phyloP scores from a whole-genome alignment of 1,140 invertebrate species.

The Thrips palmi region DNA sequence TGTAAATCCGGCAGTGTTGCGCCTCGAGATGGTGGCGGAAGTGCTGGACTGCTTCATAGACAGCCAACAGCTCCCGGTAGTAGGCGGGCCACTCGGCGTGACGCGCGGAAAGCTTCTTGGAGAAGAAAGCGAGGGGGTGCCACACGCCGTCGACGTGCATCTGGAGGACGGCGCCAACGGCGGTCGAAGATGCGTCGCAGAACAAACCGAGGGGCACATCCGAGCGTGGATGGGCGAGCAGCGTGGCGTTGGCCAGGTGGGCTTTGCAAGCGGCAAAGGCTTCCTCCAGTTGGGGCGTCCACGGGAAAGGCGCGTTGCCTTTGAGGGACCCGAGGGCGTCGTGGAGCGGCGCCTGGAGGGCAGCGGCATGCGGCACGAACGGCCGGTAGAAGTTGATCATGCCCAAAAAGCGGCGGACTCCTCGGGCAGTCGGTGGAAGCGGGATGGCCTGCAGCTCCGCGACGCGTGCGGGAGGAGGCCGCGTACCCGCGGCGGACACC shows the following conservation, averaged over 20 bases:
- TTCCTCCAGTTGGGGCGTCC: constrained; percentile 12
- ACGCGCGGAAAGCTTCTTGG: constrained; percentile 18
- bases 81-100: constrained; percentile 20
- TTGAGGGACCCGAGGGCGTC: constrained; percentile 11
- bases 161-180: constrained; percentile 22
- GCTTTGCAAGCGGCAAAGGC: constrained; percentile 17
- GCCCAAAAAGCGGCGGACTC: constrained; percentile 20
- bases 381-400: constrained; percentile 20
- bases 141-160: constrained; percentile 16
- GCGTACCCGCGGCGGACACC: constrained; percentile 16
- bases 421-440: constrained; percentile 14
- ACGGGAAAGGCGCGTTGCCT: constrained; percentile 14
- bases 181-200: constrained; percentile 21
- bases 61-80: constrained; percentile 23
- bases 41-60: constrained; percentile 18
- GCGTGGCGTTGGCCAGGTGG: constrained; percentile 13
- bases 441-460: constrained; percentile 14
- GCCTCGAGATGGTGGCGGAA: constrained; percentile 21
- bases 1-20: constrained; percentile 17
- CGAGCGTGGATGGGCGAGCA: constrained; percentile 16
- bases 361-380: constrained; percentile 17
- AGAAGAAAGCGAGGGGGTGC: constrained; percentile 24
- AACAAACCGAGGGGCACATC: constrained; percentile 12
- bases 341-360: constrained; percentile 15
- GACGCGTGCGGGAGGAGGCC: constrained; percentile 18